These are phyloP conservation scores for Engraulis encrasicolus DNA, from an alignment of 2,113 vertebrate species.

Conservation along the genomic window DNA sequence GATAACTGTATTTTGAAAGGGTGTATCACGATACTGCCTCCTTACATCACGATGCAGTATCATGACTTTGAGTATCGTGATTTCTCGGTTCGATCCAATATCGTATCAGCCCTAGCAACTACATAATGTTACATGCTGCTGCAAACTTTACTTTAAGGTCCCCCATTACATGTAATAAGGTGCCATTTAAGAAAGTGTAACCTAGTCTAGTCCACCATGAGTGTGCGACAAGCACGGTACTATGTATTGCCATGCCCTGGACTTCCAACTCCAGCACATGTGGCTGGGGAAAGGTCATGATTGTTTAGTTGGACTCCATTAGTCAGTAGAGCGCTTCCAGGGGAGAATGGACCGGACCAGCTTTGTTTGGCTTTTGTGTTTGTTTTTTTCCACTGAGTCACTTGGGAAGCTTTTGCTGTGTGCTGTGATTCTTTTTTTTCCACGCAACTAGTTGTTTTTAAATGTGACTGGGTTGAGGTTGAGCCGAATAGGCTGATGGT, in stretches of 20 bases:
- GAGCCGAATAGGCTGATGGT: neutral
- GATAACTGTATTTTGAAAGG: too few relatives aligned
- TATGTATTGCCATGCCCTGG: neutral
- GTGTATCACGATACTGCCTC: too few relatives aligned
- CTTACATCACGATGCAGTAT: too few relatives aligned
- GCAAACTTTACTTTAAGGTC: too few relatives aligned
- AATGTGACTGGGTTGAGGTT: neutral
- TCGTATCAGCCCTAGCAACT: too few relatives aligned
- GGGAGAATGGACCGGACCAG: conserved; percentile 28
- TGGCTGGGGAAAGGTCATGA: conserved; percentile 36
- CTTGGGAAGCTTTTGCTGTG: neutral
- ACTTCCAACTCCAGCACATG: conserved; percentile 16
- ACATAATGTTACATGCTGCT: too few relatives aligned
- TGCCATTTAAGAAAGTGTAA: too few relatives aligned
- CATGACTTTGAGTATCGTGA: too few relatives aligned
- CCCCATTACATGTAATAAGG: too few relatives aligned
- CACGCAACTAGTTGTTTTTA: neutral
- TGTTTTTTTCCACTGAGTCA: neutral
- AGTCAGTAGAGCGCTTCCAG: conserved; percentile 52
- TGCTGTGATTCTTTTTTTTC: neutral
- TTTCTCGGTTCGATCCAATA: too few relatives aligned
- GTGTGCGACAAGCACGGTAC: too few relatives aligned
- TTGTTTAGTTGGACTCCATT: conserved; percentile 33
- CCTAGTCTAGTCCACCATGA: too few relatives aligned
- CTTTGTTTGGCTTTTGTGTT: neutral